phyloP scores from a whole-genome alignment of 2,113 vertebrate species.

The Desmodus rotundus region DNA sequence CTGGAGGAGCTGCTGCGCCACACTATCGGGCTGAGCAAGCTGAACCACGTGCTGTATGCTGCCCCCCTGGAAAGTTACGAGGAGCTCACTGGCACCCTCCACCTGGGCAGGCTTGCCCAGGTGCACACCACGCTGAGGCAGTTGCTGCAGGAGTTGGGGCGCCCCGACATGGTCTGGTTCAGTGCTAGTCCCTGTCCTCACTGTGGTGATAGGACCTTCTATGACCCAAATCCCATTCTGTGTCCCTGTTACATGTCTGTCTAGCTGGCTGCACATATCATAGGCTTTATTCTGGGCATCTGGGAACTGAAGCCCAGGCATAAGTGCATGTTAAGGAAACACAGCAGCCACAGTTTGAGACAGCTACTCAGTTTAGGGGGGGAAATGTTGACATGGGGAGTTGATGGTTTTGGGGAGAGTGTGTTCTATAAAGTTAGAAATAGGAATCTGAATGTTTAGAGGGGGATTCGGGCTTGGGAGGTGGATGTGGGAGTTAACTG shows the following conservation, averaged over 20 bases:
- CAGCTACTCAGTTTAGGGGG: neutral
- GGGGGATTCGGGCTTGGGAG: neutral
- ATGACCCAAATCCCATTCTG: neutral
- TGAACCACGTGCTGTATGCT: neutral
- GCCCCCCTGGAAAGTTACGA: neutral
- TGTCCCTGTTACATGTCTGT: neutral
- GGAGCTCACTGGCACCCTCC: fast-evolving
- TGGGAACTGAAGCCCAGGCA: neutral
- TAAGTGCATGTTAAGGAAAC: neutral
- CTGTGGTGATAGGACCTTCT: constrained; percentile 19
- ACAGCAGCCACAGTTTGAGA: neutral
- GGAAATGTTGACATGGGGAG: neutral
- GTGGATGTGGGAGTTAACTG: neutral
- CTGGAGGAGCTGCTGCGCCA: neutral
- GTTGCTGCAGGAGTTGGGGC: neutral
- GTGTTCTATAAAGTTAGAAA: neutral
- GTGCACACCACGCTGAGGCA: constrained; percentile 3
- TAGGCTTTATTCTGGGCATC: neutral
- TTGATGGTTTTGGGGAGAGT: neutral
- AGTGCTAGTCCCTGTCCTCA: constrained; percentile 32
- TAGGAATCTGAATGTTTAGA: neutral
- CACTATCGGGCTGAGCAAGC: neutral
- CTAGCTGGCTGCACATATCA: neutral
- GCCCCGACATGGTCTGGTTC: neutral
- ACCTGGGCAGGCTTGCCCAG: neutral